phyloP scores from a whole-genome alignment of 1,140 invertebrate species.

The Drosophila bocqueti region DNA sequence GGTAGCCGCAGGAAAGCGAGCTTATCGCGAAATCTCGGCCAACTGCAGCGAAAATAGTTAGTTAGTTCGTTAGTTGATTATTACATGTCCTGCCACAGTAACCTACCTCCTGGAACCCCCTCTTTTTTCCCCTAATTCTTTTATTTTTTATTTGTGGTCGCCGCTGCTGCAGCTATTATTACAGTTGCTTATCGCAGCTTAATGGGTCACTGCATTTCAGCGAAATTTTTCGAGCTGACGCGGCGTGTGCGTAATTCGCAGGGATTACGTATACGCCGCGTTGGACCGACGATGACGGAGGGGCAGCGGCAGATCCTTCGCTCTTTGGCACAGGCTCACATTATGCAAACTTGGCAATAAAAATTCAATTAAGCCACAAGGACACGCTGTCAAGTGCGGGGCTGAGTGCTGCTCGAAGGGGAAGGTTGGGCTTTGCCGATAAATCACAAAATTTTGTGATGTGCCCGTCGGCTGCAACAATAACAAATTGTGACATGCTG shows the following conservation, averaged over 20 bases:
- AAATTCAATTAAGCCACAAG: conserved; percentile 82
- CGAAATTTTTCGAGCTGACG: conserved; percentile 41
- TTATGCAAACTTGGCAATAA: conserved; percentile 83
- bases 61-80: conserved; percentile 47
- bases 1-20: conserved; percentile 10
- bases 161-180: conserved; percentile 6
- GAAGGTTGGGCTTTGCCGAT: conserved; percentile 37
- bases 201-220: conserved; percentile 60
- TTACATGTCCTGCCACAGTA: conserved; percentile 25
- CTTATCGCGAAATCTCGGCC: conserved; percentile 57
- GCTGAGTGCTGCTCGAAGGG: neutral
- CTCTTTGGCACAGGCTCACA: conserved; percentile 39
- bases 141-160: conserved; percentile 2
- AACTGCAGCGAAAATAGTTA: conserved; percentile 48
- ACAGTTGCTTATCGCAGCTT: conserved; percentile 52
- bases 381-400: conserved; percentile 69
- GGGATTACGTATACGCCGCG: conserved; percentile 65
- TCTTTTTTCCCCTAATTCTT: neutral
- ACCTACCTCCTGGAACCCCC: neutral
- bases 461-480: conserved; percentile 27
- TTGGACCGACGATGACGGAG: neutral
- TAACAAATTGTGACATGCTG: conserved; percentile 78
- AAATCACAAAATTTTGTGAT: conserved; percentile 53
- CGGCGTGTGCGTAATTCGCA: conserved; percentile 57
- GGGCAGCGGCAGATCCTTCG: conserved; percentile 13